phyloP scores from a whole-genome alignment of 2,888 invertebrate genomes.

The Clusia tigrina region DNA sequence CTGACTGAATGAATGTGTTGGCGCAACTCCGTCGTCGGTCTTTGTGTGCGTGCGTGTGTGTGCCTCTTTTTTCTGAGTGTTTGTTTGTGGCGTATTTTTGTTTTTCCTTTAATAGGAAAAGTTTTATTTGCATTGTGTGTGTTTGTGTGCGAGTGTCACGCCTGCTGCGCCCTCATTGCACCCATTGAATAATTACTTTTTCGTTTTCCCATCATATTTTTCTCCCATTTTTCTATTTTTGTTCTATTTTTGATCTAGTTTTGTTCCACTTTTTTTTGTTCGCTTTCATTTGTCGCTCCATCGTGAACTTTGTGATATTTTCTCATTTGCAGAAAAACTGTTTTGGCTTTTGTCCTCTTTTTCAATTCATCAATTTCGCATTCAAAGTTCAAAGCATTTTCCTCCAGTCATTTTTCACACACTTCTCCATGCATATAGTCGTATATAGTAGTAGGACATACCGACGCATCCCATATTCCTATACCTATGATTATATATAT shows the following conservation, averaged over 20 bases:
- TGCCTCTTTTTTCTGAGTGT: neutral
- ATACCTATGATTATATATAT: neutral
- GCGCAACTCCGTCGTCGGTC: too few relatives aligned
- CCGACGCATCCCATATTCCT: neutral
- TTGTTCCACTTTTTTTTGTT: neutral
- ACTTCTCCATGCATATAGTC: slow-evolving; percentile 7
- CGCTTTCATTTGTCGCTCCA: slow-evolving; percentile 7
- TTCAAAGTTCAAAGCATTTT: slow-evolving; percentile 3
- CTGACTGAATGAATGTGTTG: too few relatives aligned
- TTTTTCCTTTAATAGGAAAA: slow-evolving; percentile 48
- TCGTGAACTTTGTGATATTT: slow-evolving; percentile 41
- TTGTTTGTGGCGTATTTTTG: slow-evolving; percentile 17
- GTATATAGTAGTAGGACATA: too few relatives aligned
- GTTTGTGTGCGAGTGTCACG: slow-evolving; percentile 18
- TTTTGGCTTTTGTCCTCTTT: slow-evolving; percentile 30
- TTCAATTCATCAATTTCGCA: slow-evolving; percentile 20
- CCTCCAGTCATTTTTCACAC: neutral
- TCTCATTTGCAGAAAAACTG: neutral
- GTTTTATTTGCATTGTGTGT: slow-evolving; percentile 31
- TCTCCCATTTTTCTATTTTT: slow-evolving; percentile 16
- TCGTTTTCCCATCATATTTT: slow-evolving; percentile 18
- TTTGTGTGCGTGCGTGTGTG: neutral
- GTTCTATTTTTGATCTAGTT: slow-evolving; percentile 4
- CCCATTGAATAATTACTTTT: slow-evolving; percentile 51
- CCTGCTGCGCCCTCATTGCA: neutral